A percentile compares a stretch with the other conserved stretches of the same genome.
Evolutionary conservation across 2,797 vertebrate species (phyloP).

Genomic region (Molossus molossus): DNA sequence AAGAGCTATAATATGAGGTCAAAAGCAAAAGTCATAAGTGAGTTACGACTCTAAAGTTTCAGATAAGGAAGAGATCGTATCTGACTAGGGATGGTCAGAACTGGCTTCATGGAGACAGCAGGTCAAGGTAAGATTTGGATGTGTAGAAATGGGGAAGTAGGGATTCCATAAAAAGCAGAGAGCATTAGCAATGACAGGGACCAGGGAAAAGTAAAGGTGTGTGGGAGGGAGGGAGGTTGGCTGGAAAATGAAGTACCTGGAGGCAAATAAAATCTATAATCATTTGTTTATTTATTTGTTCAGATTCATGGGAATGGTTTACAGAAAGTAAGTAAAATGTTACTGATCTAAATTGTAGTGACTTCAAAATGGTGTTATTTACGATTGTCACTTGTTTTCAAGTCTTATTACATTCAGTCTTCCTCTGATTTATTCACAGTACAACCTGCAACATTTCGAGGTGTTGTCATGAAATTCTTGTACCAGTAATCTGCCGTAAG

Average conservation of each 20-base stretch:
- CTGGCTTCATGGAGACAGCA: not conserved
- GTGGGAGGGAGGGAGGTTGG: not conserved
- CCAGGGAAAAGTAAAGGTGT: not conserved
- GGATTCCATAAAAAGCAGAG: not conserved
- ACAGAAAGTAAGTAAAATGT: conserved; percentile 17
- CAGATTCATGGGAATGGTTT: not conserved
- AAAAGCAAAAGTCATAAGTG: not conserved
- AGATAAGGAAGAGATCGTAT: not conserved
- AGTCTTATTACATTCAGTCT: conserved; percentile 37
- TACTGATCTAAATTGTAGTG: conserved; percentile 59
- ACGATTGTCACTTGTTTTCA: conserved; percentile 50
- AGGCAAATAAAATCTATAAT: not conserved
- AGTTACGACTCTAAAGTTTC: not conserved
- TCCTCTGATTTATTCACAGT: conserved; percentile 52
- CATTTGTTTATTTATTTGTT: conserved; percentile 8
- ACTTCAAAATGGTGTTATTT: conserved; percentile 58
- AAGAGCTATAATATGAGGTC: not conserved
- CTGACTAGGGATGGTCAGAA: not conserved
- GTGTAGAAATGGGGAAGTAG: not conserved
- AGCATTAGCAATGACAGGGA: not conserved
- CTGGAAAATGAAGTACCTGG: not conserved
- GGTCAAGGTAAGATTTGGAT: not conserved
- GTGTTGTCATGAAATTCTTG: conserved; percentile 56
- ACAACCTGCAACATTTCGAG: not conserved
- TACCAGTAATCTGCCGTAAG: conserved; percentile 72